These are phyloP conservation scores for Chydorus sphaericus DNA, from an alignment of 2,888 invertebrate species.

Conservation along the genomic window DNA sequence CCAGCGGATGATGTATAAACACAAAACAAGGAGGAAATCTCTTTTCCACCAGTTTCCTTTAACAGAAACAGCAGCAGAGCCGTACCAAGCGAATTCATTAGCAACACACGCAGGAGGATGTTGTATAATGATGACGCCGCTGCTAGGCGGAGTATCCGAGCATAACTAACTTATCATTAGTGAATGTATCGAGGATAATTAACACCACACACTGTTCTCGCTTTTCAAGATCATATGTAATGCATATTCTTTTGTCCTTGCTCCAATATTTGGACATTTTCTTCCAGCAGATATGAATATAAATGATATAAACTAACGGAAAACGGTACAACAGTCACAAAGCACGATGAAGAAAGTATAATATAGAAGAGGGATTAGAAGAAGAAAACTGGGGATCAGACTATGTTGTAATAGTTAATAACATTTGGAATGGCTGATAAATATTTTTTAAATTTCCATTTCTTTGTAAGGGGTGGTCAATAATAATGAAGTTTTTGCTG, in stretches of 20 bases:
- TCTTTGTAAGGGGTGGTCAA: too few relatives aligned
- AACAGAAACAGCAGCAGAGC: too few relatives aligned
- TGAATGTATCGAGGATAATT: background rate
- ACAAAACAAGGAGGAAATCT: too few relatives aligned
- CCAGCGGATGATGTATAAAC: too few relatives aligned
- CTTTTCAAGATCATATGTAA: background rate
- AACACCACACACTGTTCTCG: background rate
- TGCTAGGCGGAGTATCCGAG: background rate
- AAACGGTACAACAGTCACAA: background rate
- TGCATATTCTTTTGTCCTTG: background rate
- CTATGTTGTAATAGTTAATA: too few relatives aligned
- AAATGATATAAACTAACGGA: background rate
- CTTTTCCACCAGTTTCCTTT: too few relatives aligned
- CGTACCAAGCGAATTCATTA: conserved; percentile 2
- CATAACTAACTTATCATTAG: too few relatives aligned
- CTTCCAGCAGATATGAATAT: background rate
- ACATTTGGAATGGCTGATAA: too few relatives aligned
- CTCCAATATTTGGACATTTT: background rate
- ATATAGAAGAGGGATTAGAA: too few relatives aligned
- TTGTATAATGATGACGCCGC: background rate
- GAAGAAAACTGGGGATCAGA: too few relatives aligned
- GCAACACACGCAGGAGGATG: background rate
- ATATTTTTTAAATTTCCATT: too few relatives aligned
- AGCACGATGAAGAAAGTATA: background rate
- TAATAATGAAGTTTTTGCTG: too few relatives aligned